Evolutionary conservation across 2,888 invertebrate species (phyloP).

Genomic region (Galeruca laticollis): DNA sequence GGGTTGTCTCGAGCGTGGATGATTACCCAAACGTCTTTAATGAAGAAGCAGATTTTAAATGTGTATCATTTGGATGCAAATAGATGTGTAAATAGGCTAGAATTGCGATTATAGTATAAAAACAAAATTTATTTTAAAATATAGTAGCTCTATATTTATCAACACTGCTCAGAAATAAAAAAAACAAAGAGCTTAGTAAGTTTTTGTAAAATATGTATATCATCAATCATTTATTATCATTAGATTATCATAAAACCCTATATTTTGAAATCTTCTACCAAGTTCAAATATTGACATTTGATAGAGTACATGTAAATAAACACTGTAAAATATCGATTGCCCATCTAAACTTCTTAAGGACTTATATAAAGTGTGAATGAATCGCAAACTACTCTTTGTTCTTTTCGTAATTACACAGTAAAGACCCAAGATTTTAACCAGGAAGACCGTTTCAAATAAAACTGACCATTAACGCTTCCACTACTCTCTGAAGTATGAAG

Average conservation of each 20-base stretch:
- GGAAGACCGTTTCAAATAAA: conserved; percentile 46
- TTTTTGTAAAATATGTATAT: not conserved
- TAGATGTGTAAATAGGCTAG: not conserved
- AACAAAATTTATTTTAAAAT: not conserved
- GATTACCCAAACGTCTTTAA: too few relatives aligned
- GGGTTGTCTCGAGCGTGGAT: too few relatives aligned
- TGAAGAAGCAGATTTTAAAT: too few relatives aligned
- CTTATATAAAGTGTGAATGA: too few relatives aligned
- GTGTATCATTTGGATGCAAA: too few relatives aligned
- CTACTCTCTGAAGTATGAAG: conserved; percentile 61
- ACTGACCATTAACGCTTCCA: conserved; percentile 65
- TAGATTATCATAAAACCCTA: too few relatives aligned
- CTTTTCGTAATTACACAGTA: not conserved
- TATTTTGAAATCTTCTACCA: too few relatives aligned
- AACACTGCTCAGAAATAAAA: not conserved
- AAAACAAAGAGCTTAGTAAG: not conserved
- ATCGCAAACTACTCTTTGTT: too few relatives aligned
- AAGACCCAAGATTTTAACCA: conserved; percentile 36
- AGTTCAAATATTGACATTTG: too few relatives aligned
- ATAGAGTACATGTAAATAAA: too few relatives aligned
- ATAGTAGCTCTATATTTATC: not conserved
- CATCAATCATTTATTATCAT: not conserved
- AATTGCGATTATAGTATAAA: not conserved
- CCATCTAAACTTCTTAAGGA: too few relatives aligned
- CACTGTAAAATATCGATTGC: too few relatives aligned